Evolutionary conservation across 1,140 invertebrate genomes (phyloP), one percentile per base, ranked within the genome.

Genomic region (Coptotermes formosanus): DNA sequence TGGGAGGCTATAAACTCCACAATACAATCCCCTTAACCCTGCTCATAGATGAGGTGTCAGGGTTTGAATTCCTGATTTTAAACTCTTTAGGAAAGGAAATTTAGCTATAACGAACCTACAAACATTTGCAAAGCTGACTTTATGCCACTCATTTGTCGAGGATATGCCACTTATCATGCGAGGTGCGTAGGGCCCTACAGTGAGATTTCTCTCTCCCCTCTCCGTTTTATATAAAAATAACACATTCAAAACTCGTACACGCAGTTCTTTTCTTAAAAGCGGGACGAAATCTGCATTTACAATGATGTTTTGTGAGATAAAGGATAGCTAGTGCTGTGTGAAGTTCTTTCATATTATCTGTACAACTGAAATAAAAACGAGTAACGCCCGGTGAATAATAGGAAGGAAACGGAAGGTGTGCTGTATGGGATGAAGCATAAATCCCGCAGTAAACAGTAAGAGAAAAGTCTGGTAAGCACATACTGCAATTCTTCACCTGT

Each of bases 261-360:
- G 64, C 64, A 75, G n/a, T 75, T 75, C 64, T 75, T 75, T 30
- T 75, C 64, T 75, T 75, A 75, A 75, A 75, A 75, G 64, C 25
- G 64, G 30, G 64, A 75, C 64, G 64, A 75, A 75, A 75, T 75
- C 64, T 75, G 64, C 25, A 75, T 75, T n/a, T 75, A 75, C 64
- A 75, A 75, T 75, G 64, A 75, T 75, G 64, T 75, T 75, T n/a
- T 75, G 64, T 75, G 64, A 75, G 64, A 75, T 75, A 75, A 75
- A 75, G n/a, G n/a, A 75, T 75, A 16, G 64, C 64, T 30, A 25
- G 64, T 75, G 25, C 64, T 75, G 64, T 30, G 7, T 75, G 16
- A 75, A 75, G 64, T 75, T 4, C 25, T 75, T 75, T 75, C 64
- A 11, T 75, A 30, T 75, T 75, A 75, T 75, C 64, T 75, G 30